phyloP scores from a whole-genome alignment of 1,140 invertebrate genomes.

The Catajapyx aquilonaris region DNA sequence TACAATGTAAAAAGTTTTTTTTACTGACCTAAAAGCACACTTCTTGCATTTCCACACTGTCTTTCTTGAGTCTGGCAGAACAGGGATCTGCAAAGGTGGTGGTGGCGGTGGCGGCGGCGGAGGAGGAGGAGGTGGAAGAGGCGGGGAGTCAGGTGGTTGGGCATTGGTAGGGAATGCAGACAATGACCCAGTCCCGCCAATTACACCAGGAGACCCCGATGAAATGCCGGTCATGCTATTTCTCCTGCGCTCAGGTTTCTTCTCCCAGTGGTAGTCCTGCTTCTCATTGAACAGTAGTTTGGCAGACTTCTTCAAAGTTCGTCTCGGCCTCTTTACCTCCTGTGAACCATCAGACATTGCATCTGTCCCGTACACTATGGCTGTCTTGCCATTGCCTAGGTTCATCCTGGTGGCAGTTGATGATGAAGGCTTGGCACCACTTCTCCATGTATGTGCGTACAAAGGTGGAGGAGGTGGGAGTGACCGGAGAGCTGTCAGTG shows the following conservation, averaged over 20 bases:
- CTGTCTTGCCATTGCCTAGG: no score
- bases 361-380: no score
- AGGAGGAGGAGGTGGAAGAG: background rate
- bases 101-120: constrained; percentile 16
- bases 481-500: constrained; percentile 2
- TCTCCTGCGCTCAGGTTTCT: background rate
- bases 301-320: background rate
- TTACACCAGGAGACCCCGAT: no score
- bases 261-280: background rate
- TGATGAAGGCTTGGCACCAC: background rate
- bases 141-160: background rate
- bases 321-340: background rate
- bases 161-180: background rate
- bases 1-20: background rate
- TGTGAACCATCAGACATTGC: background rate
- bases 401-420: background rate
- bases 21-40: constrained; percentile 52
- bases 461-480: constrained; percentile 17
- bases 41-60: constrained; percentile 62
- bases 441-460: background rate
- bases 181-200: no score
- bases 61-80: constrained; percentile 23
- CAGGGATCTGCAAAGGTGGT: no score
- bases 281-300: background rate
- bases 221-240: no score